Evolutionary conservation across 2,888 invertebrate species (phyloP), one percentile per base, ranked within the genome.

Genomic region (Trichogramma dendrolimi): DNA sequence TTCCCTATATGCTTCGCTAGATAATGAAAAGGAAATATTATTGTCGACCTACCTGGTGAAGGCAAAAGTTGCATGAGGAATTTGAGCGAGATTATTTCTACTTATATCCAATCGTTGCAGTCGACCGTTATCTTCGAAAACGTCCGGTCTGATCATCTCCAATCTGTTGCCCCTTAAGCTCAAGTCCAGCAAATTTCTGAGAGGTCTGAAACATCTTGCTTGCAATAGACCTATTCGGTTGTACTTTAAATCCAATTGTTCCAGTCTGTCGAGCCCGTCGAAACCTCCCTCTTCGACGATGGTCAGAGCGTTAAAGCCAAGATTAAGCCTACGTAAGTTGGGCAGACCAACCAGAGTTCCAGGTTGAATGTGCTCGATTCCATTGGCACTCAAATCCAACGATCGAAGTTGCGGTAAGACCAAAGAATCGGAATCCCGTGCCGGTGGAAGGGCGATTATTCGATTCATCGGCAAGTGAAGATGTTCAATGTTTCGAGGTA

Each of bases 101-200:
- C 91, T 91, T 38, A 93, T 80, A 75, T 92, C 91, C 47, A 92
- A 73, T 56, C 83, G 82, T 62, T 86, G 86, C 56, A 92, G 76
- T 47, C 83, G 83, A 7, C 80, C 77, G 67, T 87, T 87, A 55
- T 88, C 87, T 67, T 85, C 83, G 60, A 93, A 86, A 10, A 88
- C 78, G 70, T 87, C 85, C 11, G 88, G 85, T 63, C 87, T 85
- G 49, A 93, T 83, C 54, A 84, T 80, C 68, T 89, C 88, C 63
- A 94, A 80, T 57, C 88, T 85, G 73, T 94, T 94, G 55, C 90
- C 89, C 55, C 87, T 86, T 57, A 93, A 77, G 73, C 89, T 90
- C 0, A 94, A 80, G 73, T 88, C 87, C 69, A 86, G 84, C 4
- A 94, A 74, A 62, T 86, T 82, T 6, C 81, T 79, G 41, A 90